These are phyloP conservation scores for Miichthys miiuy DNA, from an alignment of 2,797 vertebrate species.

Conservation along the genomic window DNA sequence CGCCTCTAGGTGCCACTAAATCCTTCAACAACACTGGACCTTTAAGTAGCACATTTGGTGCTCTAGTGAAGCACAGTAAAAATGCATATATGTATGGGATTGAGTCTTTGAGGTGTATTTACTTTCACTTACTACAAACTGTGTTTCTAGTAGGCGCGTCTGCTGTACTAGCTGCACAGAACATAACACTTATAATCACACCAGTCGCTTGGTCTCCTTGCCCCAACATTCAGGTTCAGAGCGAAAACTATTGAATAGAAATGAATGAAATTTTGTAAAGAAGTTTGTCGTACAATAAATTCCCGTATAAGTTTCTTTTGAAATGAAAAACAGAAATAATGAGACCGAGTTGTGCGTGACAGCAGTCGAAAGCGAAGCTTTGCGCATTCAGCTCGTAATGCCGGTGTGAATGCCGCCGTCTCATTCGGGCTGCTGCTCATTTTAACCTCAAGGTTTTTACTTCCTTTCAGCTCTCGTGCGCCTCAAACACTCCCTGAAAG, in stretches of 20 bases:
- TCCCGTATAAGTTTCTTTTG: background rate
- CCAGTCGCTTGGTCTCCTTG: background rate
- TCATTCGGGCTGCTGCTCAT: conserved; percentile 26
- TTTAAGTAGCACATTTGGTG: too few relatives aligned
- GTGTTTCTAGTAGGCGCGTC: too few relatives aligned
- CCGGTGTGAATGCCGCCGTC: conserved; percentile 5
- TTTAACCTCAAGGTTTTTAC: conserved; percentile 34
- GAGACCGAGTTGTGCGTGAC: background rate
- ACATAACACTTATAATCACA: background rate
- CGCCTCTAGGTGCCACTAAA: too few relatives aligned
- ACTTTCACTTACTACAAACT: background rate
- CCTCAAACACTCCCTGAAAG: conserved; percentile 18
- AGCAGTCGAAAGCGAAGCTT: background rate
- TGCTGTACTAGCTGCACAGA: background rate
- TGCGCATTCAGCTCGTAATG: background rate
- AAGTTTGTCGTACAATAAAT: background rate
- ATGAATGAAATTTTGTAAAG: background rate
- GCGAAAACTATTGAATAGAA: background rate
- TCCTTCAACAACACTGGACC: background rate
- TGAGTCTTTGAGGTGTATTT: background rate
- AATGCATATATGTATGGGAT: too few relatives aligned
- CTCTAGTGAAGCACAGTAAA: too few relatives aligned
- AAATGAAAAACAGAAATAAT: background rate
- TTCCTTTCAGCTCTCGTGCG: conserved; percentile 15
- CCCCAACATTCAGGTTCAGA: background rate